phyloP scores from a whole-genome alignment of 2,797 vertebrate genomes.

The Hemibagrus guttatus region DNA sequence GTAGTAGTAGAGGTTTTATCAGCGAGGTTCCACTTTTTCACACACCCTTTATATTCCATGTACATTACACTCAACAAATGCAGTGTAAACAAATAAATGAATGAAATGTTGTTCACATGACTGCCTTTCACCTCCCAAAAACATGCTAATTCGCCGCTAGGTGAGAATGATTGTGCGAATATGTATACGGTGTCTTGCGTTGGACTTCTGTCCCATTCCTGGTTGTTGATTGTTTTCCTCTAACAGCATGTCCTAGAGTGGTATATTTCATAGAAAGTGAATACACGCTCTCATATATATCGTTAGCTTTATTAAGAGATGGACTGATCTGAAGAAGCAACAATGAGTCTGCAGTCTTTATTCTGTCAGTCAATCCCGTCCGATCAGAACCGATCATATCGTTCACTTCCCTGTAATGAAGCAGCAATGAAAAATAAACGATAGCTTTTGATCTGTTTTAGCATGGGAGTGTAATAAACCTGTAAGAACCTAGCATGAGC shows the following conservation, averaged over 20 bases:
- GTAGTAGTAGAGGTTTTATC: too few species aligned
- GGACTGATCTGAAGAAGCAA: not conserved
- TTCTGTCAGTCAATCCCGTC: not conserved
- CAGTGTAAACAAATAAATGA: too few species aligned
- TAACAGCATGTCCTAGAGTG: not conserved
- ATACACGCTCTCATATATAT: not conserved
- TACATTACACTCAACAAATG: too few species aligned
- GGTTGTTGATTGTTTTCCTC: not conserved
- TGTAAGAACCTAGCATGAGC: not conserved
- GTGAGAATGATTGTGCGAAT: not conserved
- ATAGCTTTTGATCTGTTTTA: constrained; percentile 4
- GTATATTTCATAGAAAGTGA: not conserved
- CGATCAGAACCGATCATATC: not conserved
- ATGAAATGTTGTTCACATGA: too few species aligned
- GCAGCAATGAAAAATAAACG: not conserved
- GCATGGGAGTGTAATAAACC: not conserved
- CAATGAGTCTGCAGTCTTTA: not conserved
- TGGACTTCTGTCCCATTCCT: too few species aligned
- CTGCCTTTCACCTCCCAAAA: not conserved
- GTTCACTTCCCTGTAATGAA: not conserved
- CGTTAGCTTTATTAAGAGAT: not conserved
- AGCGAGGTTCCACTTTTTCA: not conserved
- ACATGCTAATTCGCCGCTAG: not conserved
- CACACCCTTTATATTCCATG: not conserved
- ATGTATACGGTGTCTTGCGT: not conserved